A percentile compares a stretch with the other conserved stretches of the same genome.
phyloP scores from a whole-genome alignment of 2,888 invertebrate species.

The Lamellibrachia columna region DNA sequence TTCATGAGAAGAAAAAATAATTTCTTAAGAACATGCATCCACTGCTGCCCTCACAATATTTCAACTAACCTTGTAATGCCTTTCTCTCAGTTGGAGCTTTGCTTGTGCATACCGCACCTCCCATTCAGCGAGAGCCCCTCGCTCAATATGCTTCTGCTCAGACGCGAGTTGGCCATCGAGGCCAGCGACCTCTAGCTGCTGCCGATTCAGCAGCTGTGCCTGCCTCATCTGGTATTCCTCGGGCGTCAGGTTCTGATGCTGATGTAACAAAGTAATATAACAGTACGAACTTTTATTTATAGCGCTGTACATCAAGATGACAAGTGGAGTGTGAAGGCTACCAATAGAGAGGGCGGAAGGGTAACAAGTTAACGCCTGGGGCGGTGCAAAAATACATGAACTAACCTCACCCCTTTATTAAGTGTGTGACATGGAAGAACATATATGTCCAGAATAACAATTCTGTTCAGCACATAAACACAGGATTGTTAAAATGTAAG shows the following conservation, averaged over 20 bases:
- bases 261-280: not conserved
- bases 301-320: too few relatives aligned
- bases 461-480: too few relatives aligned
- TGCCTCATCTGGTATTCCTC: slow-evolving; percentile 54
- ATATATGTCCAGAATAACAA: too few relatives aligned
- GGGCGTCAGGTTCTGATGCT: slow-evolving; percentile 55
- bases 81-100: slow-evolving; percentile 59
- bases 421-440: too few relatives aligned
- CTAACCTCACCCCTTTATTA: too few relatives aligned
- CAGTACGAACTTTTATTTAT: not conserved
- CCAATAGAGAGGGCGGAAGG: too few relatives aligned
- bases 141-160: slow-evolving; percentile 53
- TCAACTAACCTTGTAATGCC: slow-evolving; percentile 58
- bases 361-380: too few relatives aligned
- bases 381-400: too few relatives aligned
- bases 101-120: slow-evolving; percentile 53
- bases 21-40: not conserved
- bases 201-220: slow-evolving; percentile 54
- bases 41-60: not conserved
- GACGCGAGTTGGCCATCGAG: slow-evolving; percentile 51
- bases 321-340: too few relatives aligned
- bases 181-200: slow-evolving; percentile 56
- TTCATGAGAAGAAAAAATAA: not conserved
- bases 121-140: slow-evolving; percentile 57
- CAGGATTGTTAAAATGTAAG: too few relatives aligned